Conservation (phyloP, 2,888 invertebrate species). For the Neocrepidodera transversa region DNA sequence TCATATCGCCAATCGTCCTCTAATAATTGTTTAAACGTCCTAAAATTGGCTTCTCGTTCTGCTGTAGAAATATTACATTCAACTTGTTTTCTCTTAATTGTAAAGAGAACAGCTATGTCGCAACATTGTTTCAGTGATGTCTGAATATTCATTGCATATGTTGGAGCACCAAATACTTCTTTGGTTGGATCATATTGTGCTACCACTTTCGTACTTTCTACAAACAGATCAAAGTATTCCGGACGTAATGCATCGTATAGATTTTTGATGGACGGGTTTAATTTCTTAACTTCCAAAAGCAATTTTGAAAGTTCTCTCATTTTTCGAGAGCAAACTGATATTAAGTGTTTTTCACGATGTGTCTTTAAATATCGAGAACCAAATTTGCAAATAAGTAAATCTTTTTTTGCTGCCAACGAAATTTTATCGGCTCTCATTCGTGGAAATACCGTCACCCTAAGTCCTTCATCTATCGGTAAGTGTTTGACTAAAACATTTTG, state of each 20-base stretch:
- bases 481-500: slow-evolving; percentile 24
- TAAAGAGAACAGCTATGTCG: slow-evolving; percentile 6
- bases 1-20: slow-evolving; percentile 37
- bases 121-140: slow-evolving; percentile 27
- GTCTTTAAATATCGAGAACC: slow-evolving; percentile 33
- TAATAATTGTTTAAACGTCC: slow-evolving; percentile 32
- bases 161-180: slow-evolving; percentile 24
- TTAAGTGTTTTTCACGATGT: slow-evolving; percentile 32
- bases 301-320: slow-evolving; percentile 22
- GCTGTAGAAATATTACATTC: slow-evolving; percentile 6
- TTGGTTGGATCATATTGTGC: slow-evolving; percentile 23
- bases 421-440: slow-evolving; percentile 11
- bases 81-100: not conserved
- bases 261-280: slow-evolving; percentile 18
- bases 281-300: slow-evolving; percentile 28
- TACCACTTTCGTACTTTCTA: slow-evolving; percentile 24
- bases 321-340: slow-evolving; percentile 9
- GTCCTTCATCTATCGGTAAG: slow-evolving; percentile 14
- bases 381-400: slow-evolving; percentile 36
- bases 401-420: slow-evolving; percentile 3
- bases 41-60: slow-evolving; percentile 34
- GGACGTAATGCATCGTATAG: slow-evolving; percentile 30
- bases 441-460: slow-evolving; percentile 18
- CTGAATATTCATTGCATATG: slow-evolving; percentile 23
- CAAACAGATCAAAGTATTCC: slow-evolving; percentile 29